Base-by-base conservation (phyloP, 2,888 invertebrate genomes). In the Troides helena region DNA sequence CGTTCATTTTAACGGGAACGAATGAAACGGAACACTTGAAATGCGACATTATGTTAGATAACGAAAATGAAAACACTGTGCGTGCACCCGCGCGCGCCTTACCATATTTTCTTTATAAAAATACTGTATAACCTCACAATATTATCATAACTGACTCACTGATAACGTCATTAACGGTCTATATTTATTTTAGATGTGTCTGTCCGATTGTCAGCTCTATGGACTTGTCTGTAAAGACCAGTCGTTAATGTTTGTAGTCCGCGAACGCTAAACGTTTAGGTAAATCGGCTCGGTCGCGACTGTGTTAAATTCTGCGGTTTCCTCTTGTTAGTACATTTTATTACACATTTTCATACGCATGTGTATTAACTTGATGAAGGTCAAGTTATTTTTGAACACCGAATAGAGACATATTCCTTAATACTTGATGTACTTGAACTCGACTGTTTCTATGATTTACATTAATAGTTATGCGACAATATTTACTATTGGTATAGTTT, bases 161-260 rank as follows among this genome's bases (percentile, higher is more conserved):
- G 77, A 80, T 82, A 81, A 76, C 80, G 81, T 81, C 80, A 82
- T 75, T 68, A 46, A 59, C 67, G 14, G 62, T 65, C 30, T 67
- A 63, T 71, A 64, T 58, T 18, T 23, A 50, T 59, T 59, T 63
- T 43, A 21, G 14, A 60, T 65, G 10, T 4, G 14, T 53, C 43
- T 17, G 5, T 67, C 62, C 58, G 25, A 68, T 62, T 43, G 21
- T 57, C 46, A 64, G 57, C 61, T 56, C 57, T 65, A 71, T 25
- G 1, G 2, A 7, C 1, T 59, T 61, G 1, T 12, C 0, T 0
- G n/a, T 63, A 70, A 21, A 59, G 69, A n/a, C 46, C 21, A 46
- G 7, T 36, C 18, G n/a, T 60, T 25, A 46, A 3, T 14, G 18
- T 63, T 67, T 18, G 57, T 46, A 59, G 46, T 63, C n/a, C 5